Percentiles rank a stretch among this genome's conserved stretches.
These are phyloP conservation scores for Subanguina moxae DNA, from an alignment of 1,140 invertebrate genomes.

Conservation along the genomic window DNA sequence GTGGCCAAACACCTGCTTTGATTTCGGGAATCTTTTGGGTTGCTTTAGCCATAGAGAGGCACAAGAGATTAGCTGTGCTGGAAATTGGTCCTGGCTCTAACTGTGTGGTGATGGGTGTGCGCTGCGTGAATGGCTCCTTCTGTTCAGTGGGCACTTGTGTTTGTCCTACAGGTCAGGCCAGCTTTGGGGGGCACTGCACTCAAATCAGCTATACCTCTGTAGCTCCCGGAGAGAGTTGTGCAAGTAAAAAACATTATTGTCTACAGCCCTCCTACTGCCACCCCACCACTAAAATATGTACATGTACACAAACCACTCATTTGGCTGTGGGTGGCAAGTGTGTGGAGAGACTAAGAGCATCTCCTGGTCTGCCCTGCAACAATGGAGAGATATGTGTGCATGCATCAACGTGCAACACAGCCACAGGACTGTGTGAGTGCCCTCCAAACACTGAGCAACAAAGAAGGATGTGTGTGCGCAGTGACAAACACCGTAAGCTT, in stretches of 20 bases:
- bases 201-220: background rate
- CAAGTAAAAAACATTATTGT: conserved; percentile 14
- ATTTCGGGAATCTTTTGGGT: conserved; percentile 8
- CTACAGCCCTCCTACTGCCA: conserved; percentile 17
- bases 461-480: background rate
- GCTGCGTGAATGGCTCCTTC: conserved; percentile 13
- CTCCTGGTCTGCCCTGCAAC: conserved; percentile 38
- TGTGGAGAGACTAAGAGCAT: conserved; percentile 17
- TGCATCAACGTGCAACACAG: conserved; percentile 15
- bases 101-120: conserved; percentile 15
- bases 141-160: conserved; percentile 19
- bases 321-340: conserved; percentile 28
- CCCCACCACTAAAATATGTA: conserved; percentile 25
- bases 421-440: conserved; percentile 8
- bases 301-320: conserved; percentile 11
- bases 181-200: conserved; percentile 8
- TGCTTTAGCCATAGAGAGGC: background rate
- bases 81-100: conserved; percentile 16
- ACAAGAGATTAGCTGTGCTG: background rate
- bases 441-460: background rate
- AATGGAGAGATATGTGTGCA: conserved; percentile 24
- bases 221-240: conserved; percentile 23
- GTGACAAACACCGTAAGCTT: too few relatives aligned
- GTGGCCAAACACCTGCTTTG: background rate
- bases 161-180: conserved; percentile 1